phyloP scores from a whole-genome alignment of 2,797 vertebrate genomes.

The Macroramphosus scolopax region DNA sequence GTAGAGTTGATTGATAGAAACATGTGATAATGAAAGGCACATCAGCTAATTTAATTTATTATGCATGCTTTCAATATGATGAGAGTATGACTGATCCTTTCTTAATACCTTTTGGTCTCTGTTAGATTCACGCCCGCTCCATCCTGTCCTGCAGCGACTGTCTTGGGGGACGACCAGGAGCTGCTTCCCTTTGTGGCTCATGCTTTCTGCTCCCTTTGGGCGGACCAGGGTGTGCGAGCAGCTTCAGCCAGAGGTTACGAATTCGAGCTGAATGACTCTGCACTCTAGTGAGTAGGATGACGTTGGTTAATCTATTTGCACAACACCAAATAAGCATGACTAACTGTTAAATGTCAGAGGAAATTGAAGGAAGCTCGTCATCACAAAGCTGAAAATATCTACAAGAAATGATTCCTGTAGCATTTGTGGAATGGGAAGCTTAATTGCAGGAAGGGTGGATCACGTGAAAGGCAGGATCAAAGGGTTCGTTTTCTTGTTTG shows the following conservation, averaged over 20 bases:
- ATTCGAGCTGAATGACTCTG: constrained; percentile 81
- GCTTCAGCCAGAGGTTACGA: constrained; percentile 73
- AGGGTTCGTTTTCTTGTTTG: too few species aligned
- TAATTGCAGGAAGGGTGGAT: constrained; percentile 47
- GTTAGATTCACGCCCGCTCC: constrained; percentile 71
- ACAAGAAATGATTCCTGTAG: constrained; percentile 53
- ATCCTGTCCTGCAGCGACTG: constrained; percentile 78
- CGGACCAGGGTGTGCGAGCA: constrained; percentile 71
- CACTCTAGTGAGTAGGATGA: constrained; percentile 78
- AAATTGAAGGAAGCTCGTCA: constrained; percentile 33
- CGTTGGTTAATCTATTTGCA: constrained; percentile 14
- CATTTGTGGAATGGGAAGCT: constrained; percentile 39
- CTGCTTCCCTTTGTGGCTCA: constrained; percentile 76
- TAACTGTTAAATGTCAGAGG: constrained; percentile 48
- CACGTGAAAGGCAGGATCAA: too few species aligned
- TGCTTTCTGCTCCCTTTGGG: constrained; percentile 76
- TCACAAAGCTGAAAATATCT: too few species aligned
- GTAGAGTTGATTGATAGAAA: neutral
- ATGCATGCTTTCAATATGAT: too few species aligned
- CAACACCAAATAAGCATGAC: too few species aligned
- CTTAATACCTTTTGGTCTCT: neutral
- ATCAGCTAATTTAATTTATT: too few species aligned
- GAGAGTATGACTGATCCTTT: neutral
- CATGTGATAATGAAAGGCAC: too few species aligned
- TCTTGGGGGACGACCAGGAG: constrained; percentile 74